phyloP scores from a whole-genome alignment of 2,113 vertebrate species.

The Leptobrachium ailaonicum region DNA sequence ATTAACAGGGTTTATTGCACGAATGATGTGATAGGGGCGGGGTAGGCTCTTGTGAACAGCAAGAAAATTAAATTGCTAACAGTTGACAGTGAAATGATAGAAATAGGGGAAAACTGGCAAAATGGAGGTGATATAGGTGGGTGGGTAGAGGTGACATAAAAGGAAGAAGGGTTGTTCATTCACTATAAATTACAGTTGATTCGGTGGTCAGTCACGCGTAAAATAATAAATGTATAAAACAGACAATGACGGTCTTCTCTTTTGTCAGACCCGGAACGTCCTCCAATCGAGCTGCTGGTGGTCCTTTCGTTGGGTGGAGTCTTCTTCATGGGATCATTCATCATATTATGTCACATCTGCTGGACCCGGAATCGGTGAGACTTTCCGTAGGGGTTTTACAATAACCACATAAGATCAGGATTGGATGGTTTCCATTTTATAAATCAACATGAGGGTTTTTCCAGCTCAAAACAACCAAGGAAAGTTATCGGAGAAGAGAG shows the following conservation, averaged over 20 bases:
- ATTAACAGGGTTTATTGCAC: no score
- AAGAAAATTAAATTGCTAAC: no score
- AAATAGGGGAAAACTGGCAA: background rate
- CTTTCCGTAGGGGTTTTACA: background rate
- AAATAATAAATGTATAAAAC: background rate
- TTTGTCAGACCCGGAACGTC: background rate
- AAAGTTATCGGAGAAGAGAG: no score
- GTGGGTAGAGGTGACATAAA: background rate
- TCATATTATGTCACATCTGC: slow-evolving; percentile 25
- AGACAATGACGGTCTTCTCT: background rate
- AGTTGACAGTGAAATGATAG: background rate
- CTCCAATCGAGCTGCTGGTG: background rate
- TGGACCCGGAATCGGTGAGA: slow-evolving; percentile 10
- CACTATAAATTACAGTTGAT: background rate
- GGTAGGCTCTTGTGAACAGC: no score
- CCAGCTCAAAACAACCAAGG: no score
- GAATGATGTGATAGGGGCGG: no score
- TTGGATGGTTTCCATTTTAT: no score
- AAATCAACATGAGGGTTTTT: no score
- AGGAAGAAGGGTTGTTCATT: background rate
- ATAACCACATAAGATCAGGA: no score
- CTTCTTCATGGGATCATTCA: slow-evolving; percentile 16
- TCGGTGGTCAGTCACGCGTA: background rate
- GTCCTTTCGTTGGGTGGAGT: background rate
- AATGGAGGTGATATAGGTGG: background rate